These are phyloP conservation scores for Cricetomys ansorgei DNA, from an alignment of 2,113 vertebrate species.

Conservation along the genomic window DNA sequence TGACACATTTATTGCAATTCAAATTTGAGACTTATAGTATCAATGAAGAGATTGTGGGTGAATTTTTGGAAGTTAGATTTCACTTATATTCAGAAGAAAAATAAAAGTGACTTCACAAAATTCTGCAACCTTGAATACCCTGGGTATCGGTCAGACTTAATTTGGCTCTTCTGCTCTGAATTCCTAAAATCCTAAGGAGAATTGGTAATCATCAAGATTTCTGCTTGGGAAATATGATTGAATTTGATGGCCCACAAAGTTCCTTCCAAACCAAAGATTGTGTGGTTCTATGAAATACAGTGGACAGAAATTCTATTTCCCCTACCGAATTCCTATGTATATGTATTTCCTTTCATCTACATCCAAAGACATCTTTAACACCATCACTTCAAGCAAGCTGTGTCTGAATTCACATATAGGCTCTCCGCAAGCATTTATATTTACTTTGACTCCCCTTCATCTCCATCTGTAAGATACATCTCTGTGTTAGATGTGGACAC, in stretches of 20 bases:
- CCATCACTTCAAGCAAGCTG: neutral
- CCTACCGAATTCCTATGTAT: neutral
- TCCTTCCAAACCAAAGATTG: neutral
- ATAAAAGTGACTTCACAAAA: neutral
- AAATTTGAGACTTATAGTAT: neutral
- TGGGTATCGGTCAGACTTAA: neutral
- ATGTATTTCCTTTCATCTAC: neutral
- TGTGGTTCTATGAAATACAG: neutral
- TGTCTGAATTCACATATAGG: neutral
- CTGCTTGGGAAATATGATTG: neutral
- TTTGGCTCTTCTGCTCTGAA: neutral
- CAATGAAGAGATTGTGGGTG: neutral
- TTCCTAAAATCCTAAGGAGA: conserved; percentile 12
- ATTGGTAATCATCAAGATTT: neutral
- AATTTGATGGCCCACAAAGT: neutral
- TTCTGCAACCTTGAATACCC: conserved; percentile 13
- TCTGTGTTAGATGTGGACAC: neutral
- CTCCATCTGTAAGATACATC: conserved; percentile 16
- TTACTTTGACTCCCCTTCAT: conserved; percentile 58
- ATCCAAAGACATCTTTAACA: conserved; percentile 29
- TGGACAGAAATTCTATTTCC: neutral
- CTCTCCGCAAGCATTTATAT: conserved; percentile 23
- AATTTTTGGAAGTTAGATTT: conserved; percentile 21
- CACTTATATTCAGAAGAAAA: conserved; percentile 26
- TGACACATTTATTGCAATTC: neutral